Conservation (phyloP, 2,797 vertebrate species). For the Neostethus bicornis region DNA sequence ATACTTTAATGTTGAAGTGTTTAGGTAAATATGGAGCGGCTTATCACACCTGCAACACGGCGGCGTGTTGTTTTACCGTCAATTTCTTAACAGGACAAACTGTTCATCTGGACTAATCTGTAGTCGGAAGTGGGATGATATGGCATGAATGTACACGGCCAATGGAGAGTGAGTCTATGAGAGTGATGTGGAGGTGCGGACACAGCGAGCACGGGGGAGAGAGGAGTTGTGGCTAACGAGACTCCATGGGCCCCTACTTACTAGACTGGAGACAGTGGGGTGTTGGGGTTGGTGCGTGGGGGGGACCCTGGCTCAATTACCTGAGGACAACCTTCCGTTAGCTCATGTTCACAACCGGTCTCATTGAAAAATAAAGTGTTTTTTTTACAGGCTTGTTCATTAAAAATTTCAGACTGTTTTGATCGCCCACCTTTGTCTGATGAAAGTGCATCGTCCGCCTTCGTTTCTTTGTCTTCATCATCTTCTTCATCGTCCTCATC, state of each 20-base stretch:
- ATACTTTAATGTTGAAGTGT: slow-evolving; percentile 37
- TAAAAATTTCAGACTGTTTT: slow-evolving; percentile 43
- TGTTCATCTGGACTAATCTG: slow-evolving; percentile 41
- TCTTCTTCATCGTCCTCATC: slow-evolving; percentile 64
- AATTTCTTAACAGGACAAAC: slow-evolving; percentile 29
- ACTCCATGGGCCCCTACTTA: slow-evolving; percentile 83
- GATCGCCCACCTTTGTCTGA: slow-evolving; percentile 78
- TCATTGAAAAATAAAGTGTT: slow-evolving; percentile 62
- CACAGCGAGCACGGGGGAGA: slow-evolving; percentile 75
- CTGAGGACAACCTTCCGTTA: slow-evolving; percentile 81
- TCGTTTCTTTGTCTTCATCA: slow-evolving; percentile 70
- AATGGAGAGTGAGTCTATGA: slow-evolving; percentile 77
- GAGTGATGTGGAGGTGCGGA: slow-evolving; percentile 74
- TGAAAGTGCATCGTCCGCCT: slow-evolving; percentile 62
- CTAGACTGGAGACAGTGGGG: slow-evolving; percentile 83
- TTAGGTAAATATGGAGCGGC: slow-evolving; percentile 48
- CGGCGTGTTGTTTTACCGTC: slow-evolving; percentile 44
- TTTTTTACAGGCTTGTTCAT: slow-evolving; percentile 55
- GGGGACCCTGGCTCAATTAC: slow-evolving; percentile 82
- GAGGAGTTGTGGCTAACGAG: slow-evolving; percentile 79
- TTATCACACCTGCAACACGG: slow-evolving; percentile 56
- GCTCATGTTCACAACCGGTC: slow-evolving; percentile 77
- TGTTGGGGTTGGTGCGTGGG: slow-evolving; percentile 83
- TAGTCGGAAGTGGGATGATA: slow-evolving; percentile 70
- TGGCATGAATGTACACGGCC: slow-evolving; percentile 74